Conservation (phyloP, 1,140 invertebrate species). For the Plutomurus gul region DNA sequence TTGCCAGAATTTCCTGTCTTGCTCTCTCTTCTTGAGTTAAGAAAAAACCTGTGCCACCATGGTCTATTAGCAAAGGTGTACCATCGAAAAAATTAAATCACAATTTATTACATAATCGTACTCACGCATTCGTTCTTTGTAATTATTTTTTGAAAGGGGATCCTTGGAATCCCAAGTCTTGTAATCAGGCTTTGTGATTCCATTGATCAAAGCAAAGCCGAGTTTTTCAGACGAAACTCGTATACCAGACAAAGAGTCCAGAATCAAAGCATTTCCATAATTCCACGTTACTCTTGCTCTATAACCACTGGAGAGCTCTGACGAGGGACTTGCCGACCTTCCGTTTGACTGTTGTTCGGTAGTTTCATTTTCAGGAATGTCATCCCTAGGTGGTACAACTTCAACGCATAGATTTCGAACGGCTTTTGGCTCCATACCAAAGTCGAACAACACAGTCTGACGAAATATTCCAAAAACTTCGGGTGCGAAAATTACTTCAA, state of each 20-base stretch:
- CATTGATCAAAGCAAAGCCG: conserved; percentile 49
- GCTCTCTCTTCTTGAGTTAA: conserved; percentile 51
- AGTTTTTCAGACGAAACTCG: conserved; percentile 43
- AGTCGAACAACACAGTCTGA: conserved; percentile 79
- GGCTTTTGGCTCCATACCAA: conserved; percentile 72
- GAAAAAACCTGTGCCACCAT: conserved; percentile 48
- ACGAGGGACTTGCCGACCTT: background rate
- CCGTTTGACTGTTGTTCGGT: conserved; percentile 12
- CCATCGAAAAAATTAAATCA: background rate
- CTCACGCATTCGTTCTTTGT: conserved; percentile 76
- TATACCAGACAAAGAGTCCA: conserved; percentile 38
- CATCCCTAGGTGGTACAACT: conserved; percentile 72
- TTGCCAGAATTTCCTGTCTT: conserved; percentile 55
- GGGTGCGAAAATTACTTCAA: conserved; percentile 72
- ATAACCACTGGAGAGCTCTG: background rate
- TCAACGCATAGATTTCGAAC: conserved; percentile 76
- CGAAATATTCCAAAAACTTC: conserved; percentile 79
- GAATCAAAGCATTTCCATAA: conserved; percentile 53
- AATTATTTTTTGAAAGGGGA: conserved; percentile 70
- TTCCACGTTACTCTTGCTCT: conserved; percentile 47
- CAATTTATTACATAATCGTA: conserved; percentile 49
- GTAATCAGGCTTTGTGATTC: background rate
- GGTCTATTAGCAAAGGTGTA: too few species aligned
- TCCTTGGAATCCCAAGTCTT: conserved; percentile 34
- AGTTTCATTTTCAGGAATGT: conserved; percentile 54